These are phyloP conservation scores for Stenolophus ochropezus DNA, from an alignment of 2,888 invertebrate species.

Conservation along the genomic window DNA sequence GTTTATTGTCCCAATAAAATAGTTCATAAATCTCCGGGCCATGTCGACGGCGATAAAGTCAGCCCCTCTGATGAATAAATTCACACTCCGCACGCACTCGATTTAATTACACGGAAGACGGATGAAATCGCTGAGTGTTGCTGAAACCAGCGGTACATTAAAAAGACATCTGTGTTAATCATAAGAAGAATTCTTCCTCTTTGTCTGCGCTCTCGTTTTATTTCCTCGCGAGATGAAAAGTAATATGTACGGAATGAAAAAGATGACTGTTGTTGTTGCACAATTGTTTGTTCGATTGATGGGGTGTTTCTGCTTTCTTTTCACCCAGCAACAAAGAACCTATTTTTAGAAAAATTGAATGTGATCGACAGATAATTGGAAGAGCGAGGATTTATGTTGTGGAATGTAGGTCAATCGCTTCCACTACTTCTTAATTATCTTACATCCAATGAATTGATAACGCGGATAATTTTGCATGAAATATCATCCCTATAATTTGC, in stretches of 20 bases:
- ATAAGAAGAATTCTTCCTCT: constrained; percentile 39
- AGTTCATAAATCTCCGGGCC: constrained; percentile 53
- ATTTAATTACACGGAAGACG: constrained; percentile 55
- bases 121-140: constrained; percentile 50
- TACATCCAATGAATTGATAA: neutral
- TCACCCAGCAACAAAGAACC: constrained; percentile 18
- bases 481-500: neutral
- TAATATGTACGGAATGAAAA: constrained; percentile 44
- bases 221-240: constrained; percentile 31
- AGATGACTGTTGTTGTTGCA: constrained; percentile 32
- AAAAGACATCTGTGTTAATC: constrained; percentile 57
- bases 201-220: constrained; percentile 27
- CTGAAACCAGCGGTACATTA: constrained; percentile 49
- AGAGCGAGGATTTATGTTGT: constrained; percentile 2
- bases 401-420: constrained; percentile 16
- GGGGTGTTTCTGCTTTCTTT: constrained; percentile 41
- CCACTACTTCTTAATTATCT: neutral
- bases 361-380: constrained; percentile 29
- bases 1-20: constrained; percentile 53
- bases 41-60: constrained; percentile 48
- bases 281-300: constrained; percentile 46
- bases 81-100: constrained; percentile 47
- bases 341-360: constrained; percentile 31
- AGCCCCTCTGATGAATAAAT: constrained; percentile 51
- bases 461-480: neutral